A percentile compares a stretch with the other conserved stretches of the same genome.
Conservation (phyloP, 37 sponge, comb jelly and placozoan genomes). For the Beroe ovata region DNA sequence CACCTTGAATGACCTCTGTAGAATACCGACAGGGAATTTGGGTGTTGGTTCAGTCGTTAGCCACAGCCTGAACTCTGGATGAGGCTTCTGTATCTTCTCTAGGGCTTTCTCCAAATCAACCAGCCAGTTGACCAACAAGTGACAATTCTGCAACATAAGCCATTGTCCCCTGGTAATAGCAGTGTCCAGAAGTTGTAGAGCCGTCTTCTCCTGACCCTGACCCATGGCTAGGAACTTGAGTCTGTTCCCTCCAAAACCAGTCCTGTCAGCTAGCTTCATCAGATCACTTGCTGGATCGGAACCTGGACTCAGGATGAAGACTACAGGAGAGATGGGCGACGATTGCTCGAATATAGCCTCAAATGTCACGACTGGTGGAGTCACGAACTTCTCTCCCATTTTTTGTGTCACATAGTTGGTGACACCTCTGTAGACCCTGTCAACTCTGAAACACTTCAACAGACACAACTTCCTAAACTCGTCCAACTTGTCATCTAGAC, state of each 20-base stretch:
- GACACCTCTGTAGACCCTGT: conserved; percentile 93
- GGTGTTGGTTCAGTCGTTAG: conserved; percentile 96
- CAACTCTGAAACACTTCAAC: conserved; percentile 95
- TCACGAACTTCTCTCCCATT: conserved; percentile 98
- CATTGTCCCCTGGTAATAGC: conserved; percentile 93
- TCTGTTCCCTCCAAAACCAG: conserved; percentile 96
- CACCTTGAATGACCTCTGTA: conserved; percentile 78
- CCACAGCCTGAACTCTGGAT: conserved; percentile 99
- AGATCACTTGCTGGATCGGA: conserved; percentile 98
- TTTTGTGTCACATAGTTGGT: conserved; percentile 88
- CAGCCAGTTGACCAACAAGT: conserved; percentile 94
- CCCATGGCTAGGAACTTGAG: conserved; percentile 99
- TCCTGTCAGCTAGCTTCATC: conserved; percentile 86
- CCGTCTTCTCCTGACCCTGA: conserved; percentile 98
- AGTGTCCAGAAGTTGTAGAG: conserved; percentile 92
- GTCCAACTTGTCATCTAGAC: conserved; percentile 74
- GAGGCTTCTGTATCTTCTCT: conserved; percentile 88
- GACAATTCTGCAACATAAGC: conserved; percentile 99
- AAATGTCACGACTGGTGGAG: conserved; percentile 94
- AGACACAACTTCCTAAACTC: conserved; percentile 87
- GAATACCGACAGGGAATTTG: conserved; percentile 96
- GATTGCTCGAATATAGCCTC: conserved; percentile 93
- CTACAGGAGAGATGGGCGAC: conserved; percentile 89
- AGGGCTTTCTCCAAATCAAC: conserved; percentile 93
- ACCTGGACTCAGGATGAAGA: conserved; percentile 98